Conservation (phyloP, 2,888 invertebrate species). For the Luperina testacea region DNA sequence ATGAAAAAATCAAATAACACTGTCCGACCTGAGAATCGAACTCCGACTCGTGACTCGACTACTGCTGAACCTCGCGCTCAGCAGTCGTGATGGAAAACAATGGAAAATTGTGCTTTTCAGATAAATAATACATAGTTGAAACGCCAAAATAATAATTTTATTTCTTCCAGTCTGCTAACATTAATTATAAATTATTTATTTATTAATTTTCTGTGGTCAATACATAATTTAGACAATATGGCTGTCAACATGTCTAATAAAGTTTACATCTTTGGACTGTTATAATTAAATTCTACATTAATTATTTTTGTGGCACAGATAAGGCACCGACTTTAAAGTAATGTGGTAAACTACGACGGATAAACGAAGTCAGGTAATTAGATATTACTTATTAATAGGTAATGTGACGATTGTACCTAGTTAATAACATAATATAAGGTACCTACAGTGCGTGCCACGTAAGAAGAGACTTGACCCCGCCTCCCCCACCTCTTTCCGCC, state of each 20-base stretch:
- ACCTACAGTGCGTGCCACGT: not conserved
- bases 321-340: not conserved
- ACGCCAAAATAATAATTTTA: slow-evolving; percentile 2
- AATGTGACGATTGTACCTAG: not conserved
- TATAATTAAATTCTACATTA: slow-evolving; percentile 21
- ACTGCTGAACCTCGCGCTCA: not conserved
- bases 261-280: slow-evolving; percentile 48
- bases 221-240: slow-evolving; percentile 46
- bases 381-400: not conserved
- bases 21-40: not conserved
- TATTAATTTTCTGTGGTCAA: slow-evolving; percentile 27
- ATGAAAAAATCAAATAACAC: not conserved
- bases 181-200: slow-evolving; percentile 34
- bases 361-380: not conserved
- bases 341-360: not conserved
- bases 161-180: slow-evolving; percentile 27
- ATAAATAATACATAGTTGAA: slow-evolving; percentile 21
- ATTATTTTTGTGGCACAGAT: slow-evolving; percentile 13
- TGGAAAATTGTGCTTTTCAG: not conserved
- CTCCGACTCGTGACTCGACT: not conserved
- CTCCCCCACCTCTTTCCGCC: no score
- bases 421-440: not conserved
- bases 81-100: not conserved
- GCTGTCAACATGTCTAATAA: slow-evolving; percentile 32
- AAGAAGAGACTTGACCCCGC: no score